phyloP scores from a whole-genome alignment of 2,113 vertebrate species.

The Platichthys flesus region DNA sequence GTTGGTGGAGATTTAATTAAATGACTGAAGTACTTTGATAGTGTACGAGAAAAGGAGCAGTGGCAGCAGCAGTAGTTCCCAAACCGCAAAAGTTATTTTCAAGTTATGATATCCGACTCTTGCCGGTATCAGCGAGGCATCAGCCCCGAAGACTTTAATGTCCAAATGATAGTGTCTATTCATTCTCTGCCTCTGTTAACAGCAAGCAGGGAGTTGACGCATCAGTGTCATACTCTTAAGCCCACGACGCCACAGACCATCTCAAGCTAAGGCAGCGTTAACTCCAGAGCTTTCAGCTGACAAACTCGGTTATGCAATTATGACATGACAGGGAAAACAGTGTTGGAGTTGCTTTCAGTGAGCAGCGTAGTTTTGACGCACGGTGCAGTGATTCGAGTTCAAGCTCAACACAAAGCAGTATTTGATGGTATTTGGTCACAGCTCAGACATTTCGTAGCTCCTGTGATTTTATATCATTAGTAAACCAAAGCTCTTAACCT shows the following conservation, averaged over 20 bases:
- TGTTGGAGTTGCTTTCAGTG: not conserved
- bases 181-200: not conserved
- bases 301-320: slow-evolving; percentile 41
- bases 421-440: not conserved
- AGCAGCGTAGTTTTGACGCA: not conserved
- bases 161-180: not conserved
- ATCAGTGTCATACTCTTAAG: slow-evolving; percentile 18
- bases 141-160: not conserved
- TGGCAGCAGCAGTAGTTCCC: slow-evolving; percentile 20
- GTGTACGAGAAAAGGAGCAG: slow-evolving; percentile 34
- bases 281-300: not conserved
- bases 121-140: slow-evolving; percentile 11
- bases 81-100: not conserved
- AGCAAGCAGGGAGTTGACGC: too few relatives aligned
- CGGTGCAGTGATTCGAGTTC: not conserved
- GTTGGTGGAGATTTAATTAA: slow-evolving; percentile 37
- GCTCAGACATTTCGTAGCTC: not conserved
- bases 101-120: slow-evolving; percentile 6
- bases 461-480: not conserved
- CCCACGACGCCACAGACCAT: slow-evolving; percentile 13
- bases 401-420: not conserved
- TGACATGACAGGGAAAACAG: slow-evolving; percentile 9
- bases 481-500: not conserved
- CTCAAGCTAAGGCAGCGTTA: slow-evolving; percentile 13
- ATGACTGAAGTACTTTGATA: slow-evolving; percentile 22